These are phyloP conservation scores for Falco berigora DNA, from an alignment of 2,797 vertebrate genomes.

Conservation along the genomic window DNA sequence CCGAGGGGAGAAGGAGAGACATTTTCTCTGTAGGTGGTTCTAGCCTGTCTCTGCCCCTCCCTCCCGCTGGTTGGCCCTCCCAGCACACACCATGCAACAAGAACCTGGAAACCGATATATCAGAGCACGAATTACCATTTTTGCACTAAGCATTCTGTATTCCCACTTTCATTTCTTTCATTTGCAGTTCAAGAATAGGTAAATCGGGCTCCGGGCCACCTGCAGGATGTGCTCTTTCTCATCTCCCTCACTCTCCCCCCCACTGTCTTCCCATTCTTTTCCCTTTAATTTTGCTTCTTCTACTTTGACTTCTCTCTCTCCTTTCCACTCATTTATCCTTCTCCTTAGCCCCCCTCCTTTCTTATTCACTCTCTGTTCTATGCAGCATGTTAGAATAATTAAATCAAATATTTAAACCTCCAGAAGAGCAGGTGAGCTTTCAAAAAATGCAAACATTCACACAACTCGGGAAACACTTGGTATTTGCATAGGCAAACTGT, in stretches of 20 bases:
- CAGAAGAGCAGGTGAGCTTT: background rate
- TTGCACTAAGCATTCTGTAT: background rate
- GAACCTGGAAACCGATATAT: background rate
- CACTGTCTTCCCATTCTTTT: background rate
- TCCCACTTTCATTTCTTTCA: background rate
- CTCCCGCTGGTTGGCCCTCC: background rate
- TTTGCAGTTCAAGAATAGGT: background rate
- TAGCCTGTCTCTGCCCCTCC: background rate
- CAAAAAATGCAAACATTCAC: background rate
- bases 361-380: background rate
- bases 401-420: background rate
- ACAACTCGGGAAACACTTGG: background rate
- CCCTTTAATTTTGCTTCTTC: background rate
- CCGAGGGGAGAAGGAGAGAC: background rate
- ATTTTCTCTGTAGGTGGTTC: background rate
- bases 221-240: constrained; percentile 3
- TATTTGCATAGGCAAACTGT: background rate
- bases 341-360: background rate
- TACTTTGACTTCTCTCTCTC: background rate
- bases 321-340: background rate
- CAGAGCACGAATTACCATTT: background rate
- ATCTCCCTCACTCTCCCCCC: background rate
- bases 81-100: background rate
- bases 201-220: background rate
- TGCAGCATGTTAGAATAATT: background rate